Evolutionary conservation across 2,113 vertebrate genomes (phyloP).

Genomic region (Genyomyrus donnyi): DNA sequence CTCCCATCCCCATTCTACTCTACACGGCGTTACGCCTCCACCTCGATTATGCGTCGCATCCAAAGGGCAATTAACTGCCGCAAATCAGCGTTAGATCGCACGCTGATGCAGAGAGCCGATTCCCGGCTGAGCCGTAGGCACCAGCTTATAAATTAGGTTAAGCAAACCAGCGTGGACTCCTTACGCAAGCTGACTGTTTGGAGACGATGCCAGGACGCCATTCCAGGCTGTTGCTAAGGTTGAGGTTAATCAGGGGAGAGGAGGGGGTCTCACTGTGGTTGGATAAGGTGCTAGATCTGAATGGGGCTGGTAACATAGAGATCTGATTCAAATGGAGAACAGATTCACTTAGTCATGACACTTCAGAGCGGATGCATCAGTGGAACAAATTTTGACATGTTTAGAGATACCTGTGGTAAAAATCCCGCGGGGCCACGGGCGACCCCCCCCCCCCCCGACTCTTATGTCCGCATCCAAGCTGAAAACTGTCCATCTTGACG

Average conservation of each 20-base stretch:
- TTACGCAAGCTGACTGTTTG: not conserved
- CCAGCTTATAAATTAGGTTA: not conserved
- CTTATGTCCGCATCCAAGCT: not conserved
- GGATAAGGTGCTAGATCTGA: not conserved
- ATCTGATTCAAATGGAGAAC: not conserved
- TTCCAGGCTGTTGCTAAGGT: not conserved
- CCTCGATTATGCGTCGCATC: not conserved
- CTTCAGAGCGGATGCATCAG: not conserved
- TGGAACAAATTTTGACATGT: not conserved
- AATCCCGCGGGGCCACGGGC: not conserved
- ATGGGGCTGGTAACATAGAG: not conserved
- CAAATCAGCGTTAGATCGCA: not conserved
- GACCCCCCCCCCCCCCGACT: not conserved
- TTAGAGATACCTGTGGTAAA: not conserved
- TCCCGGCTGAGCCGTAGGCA: not conserved
- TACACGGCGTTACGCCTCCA: not conserved
- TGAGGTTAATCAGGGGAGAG: not conserved
- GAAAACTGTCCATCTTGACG: not conserved
- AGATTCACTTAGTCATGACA: not conserved
- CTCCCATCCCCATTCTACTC: not conserved
- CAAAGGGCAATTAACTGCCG: not conserved
- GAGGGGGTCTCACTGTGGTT: not conserved
- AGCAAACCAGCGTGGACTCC: not conserved
- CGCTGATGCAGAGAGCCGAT: not conserved
- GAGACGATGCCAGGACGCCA: not conserved